Evolutionary conservation across 2,113 vertebrate species (phyloP), one percentile per base, ranked within the genome.

Genomic region (Lontra canadensis): DNA sequence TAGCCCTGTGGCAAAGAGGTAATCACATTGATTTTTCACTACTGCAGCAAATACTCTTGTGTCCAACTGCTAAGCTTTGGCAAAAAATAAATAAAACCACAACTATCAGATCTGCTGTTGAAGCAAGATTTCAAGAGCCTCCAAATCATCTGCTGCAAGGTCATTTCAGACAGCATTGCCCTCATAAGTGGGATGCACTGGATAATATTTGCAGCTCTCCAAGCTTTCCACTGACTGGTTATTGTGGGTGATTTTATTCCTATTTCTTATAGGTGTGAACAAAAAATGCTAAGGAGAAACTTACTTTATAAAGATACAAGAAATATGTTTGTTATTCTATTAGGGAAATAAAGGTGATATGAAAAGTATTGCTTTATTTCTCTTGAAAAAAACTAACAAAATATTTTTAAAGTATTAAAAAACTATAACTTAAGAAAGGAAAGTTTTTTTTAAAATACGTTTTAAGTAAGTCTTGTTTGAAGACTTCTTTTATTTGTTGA

Each of bases 1-100:
- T n/a, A 97, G 91, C 96, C 96, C 49, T 7, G 67, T 55, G 86
- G 84, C 98, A 94, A 97, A 93, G 89, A 31, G 59, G 86, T 34
- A 94, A 96, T 97, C 42, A 0, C 0, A 98, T 96, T 34, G 98
- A 98, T 98, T 97, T 96, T 92, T 97, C 90, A 93, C 95, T 90
- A 81, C 88, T 85, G 94, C 97, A 89, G 92, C 94, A 95, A 89
- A 79, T 71, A n/a, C 61, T 36, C 20, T 82, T 49, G 7, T 34
- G 65, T 95, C 96, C 94, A 71, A 7, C 93, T 63, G 29, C 74
- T 95, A 39, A 88, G 90, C 52, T 65, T 83, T 82, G 55, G 97
- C 44, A 79, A 95, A 97, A 97, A 96, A 96, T 49, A 82, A 94
- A 63, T 0, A 61, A 94, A 29, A 61, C 61, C 2, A 0, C 42